phyloP scores from a whole-genome alignment of 2,888 invertebrate species.

The Ophion ventricosus region DNA sequence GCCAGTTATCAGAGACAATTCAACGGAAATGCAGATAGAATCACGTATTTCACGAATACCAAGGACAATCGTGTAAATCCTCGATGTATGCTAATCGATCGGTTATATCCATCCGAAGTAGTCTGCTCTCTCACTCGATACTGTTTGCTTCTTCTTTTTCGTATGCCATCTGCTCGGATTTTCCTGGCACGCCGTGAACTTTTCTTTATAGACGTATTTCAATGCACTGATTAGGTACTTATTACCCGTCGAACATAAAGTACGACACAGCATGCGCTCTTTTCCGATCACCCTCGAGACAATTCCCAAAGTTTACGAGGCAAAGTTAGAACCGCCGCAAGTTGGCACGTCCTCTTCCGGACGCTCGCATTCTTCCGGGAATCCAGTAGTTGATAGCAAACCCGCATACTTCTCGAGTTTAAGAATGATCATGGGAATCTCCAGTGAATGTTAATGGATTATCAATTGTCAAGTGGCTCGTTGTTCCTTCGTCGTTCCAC shows the following conservation, averaged over 20 bases:
- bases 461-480: neutral
- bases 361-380: neutral
- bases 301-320: slow-evolving; percentile 24
- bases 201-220: neutral
- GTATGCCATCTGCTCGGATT: slow-evolving; percentile 25
- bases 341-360: neutral
- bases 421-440: slow-evolving; percentile 17
- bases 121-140: slow-evolving; percentile 28
- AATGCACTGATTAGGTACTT: slow-evolving; percentile 30
- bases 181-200: slow-evolving; percentile 10
- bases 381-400: neutral
- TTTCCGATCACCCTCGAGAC: slow-evolving; percentile 23
- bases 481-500: neutral
- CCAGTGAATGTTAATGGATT: slow-evolving; percentile 25
- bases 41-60: slow-evolving; percentile 23
- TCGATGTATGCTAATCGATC: slow-evolving; percentile 43
- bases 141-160: neutral
- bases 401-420: neutral
- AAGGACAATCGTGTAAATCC: slow-evolving; percentile 33
- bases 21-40: slow-evolving; percentile 41
- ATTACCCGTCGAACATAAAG: slow-evolving; percentile 38
- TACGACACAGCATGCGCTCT: slow-evolving; percentile 2
- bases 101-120: slow-evolving; percentile 50
- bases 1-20: slow-evolving; percentile 26
- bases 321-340: slow-evolving; percentile 24